Base-by-base conservation (phyloP, 2,113 vertebrate species). In the Indicator maculatus region DNA sequence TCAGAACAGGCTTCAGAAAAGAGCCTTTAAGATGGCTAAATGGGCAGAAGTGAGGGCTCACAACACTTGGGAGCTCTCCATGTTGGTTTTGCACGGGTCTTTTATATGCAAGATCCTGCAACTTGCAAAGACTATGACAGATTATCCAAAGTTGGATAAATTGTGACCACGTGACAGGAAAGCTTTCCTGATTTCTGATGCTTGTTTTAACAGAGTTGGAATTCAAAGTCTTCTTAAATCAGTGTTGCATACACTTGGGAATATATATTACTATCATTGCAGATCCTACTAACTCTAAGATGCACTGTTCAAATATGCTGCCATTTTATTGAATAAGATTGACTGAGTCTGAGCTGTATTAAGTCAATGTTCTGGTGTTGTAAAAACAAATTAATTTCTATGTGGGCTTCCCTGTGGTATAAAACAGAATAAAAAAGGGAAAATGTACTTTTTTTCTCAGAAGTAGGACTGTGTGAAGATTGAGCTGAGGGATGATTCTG, bases 321-420 rank as follows among this genome's bases (percentile, higher is more conserved):
- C 28, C 44, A 5, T 87, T 86, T 61, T 47, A 64, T 38, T 38
- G 59, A 91, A 4, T 31, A 70, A 76, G 4, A 4, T 18, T 89
- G 30, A 28, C 28, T 64, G 75, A 52, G 7, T 27, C 36, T 80
- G 36, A 88, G 16, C 27, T 91, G 72, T 65, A 38, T 38, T 15
- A 55, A 69, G 9, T 38, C 50, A 78, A 7, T 63, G 7, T 38
- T 76, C 45, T 86, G n/a, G 23, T 71, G 27, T 45, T 65, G 14
- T 69, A 86, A 90, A 86, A 82, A 9, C 9, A 60, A 55, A 60
- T 60, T 17, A 65, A 66, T 65, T 65, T 66, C 16, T 56, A 27
- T 0, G 1, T 70, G 11, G 36, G 18, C 6, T 67, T 56, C 15
- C 15, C 31, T 0, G 0, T 18, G 59, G 19, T 58, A 64, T 76